phyloP scores from a whole-genome alignment of 2,888 invertebrate genomes.

The Monochamus alternatus region DNA sequence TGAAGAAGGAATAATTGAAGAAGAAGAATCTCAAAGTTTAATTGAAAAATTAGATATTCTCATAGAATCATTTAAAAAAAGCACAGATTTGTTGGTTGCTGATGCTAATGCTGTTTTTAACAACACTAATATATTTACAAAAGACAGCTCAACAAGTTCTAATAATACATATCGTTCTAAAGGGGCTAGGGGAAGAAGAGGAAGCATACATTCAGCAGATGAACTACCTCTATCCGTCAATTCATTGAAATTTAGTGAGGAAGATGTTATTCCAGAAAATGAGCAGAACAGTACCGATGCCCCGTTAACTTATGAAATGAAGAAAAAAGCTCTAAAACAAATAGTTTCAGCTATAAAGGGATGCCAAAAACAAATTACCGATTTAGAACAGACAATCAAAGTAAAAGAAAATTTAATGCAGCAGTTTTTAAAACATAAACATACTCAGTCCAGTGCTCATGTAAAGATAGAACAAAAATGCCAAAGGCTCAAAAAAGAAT shows the following conservation, averaged over 20 bases:
- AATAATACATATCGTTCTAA: constrained; percentile 64
- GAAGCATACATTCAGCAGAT: constrained; percentile 68
- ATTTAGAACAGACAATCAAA: constrained; percentile 78
- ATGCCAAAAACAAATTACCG: constrained; percentile 76
- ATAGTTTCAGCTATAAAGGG: constrained; percentile 61
- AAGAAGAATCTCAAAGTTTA: constrained; percentile 78
- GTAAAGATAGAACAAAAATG: constrained; percentile 78
- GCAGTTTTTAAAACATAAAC: constrained; percentile 77
- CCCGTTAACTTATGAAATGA: constrained; percentile 59
- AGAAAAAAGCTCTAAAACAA: constrained; percentile 65
- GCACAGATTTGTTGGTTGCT: constrained; percentile 80
- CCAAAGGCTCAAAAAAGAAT: constrained; percentile 75
- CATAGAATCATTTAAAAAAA: constrained; percentile 81
- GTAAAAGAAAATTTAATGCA: constrained; percentile 84
- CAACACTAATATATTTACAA: constrained; percentile 52
- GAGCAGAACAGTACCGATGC: constrained; percentile 49
- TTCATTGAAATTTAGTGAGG: constrained; percentile 57
- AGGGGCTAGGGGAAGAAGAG: constrained; percentile 66
- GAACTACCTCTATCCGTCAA: constrained; percentile 60
- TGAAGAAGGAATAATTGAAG: constrained; percentile 70
- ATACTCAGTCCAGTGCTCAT: constrained; percentile 74
- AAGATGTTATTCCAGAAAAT: constrained; percentile 52
- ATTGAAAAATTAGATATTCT: constrained; percentile 81
- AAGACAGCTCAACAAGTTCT: constrained; percentile 64
- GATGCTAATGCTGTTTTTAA: constrained; percentile 63